A percentile compares a stretch with the other conserved stretches of the same genome.
These are phyloP conservation scores for Hyles euphorbiae DNA, from an alignment of 1,140 invertebrate species.

Conservation along the genomic window DNA sequence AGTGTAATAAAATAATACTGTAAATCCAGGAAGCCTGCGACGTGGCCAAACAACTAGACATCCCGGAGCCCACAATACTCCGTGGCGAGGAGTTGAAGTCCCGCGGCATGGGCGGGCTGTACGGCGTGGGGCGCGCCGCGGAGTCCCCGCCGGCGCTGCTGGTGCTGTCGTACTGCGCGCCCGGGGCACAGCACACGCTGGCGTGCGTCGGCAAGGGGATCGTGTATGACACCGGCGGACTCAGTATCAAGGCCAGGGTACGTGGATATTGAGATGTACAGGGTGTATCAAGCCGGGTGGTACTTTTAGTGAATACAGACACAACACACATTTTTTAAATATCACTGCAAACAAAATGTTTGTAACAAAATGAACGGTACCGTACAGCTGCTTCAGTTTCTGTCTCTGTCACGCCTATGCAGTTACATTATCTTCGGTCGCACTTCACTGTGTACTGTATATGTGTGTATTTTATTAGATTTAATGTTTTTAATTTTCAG, in stretches of 20 bases:
- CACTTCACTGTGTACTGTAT: no score
- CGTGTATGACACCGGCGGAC: slow-evolving; percentile 94
- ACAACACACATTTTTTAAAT: no score
- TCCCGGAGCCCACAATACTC: slow-evolving; percentile 81
- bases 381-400: no score
- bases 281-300: no score
- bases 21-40: slow-evolving; percentile 80
- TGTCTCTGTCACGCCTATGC: no score
- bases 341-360: no score
- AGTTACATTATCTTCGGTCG: no score
- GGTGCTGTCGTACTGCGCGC: slow-evolving; percentile 82
- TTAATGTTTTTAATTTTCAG: no score
- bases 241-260: slow-evolving; percentile 92
- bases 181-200: slow-evolving; percentile 81
- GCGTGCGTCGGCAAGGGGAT: slow-evolving; percentile 96
- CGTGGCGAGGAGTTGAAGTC: slow-evolving; percentile 84
- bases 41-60: slow-evolving; percentile 80
- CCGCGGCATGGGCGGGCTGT: slow-evolving; percentile 89
- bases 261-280: slow-evolving; percentile 12
- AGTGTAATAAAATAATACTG: no score
- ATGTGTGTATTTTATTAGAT: no score
- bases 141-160: slow-evolving; percentile 86
- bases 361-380: no score
- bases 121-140: slow-evolving; percentile 88
- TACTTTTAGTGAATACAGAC: no score